Evolutionary conservation across 2,888 invertebrate genomes (phyloP), one percentile per base, ranked within the genome.

Genomic region (Scrobipalpa atriplicella): DNA sequence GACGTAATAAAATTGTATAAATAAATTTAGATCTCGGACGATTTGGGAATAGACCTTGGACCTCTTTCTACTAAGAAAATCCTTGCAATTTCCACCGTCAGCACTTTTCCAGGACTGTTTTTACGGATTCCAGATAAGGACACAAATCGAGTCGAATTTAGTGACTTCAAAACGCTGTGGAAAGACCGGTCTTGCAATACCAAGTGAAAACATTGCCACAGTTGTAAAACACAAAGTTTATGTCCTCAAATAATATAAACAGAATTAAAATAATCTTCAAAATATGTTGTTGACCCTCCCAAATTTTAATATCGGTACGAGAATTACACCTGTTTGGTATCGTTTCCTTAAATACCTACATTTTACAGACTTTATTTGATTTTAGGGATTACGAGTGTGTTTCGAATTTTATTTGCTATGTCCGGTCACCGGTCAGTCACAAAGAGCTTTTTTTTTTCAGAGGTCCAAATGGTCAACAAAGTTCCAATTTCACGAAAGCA

Each of bases 401-500:
- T 43, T 47, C 16, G n/a, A n/a, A n/a, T 47, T 47, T 47, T 47
- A 21, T 56, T 56, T 21, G 21, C 11, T 11, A 13, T 36, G 58
- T 58, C 38, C 58, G 16, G 38, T 36, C 29, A 11, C 36, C n/a
- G n/a, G n/a, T n/a, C n/a, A n/a, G n/a, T n/a, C n/a, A n/a, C n/a
- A n/a, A n/a, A 58, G 16, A 58, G 8, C 1, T 3, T 16, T n/a
- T 29, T 58, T 58, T 58, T 58, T 58, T 13, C 58, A 36, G 8
- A 58, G 38, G 38, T 9, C 16, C 16, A 38, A 39, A 64, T 39
- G 66, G 19, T 43, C 62, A 10, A 13, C 64, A 41, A 56, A 18
- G 21, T 67, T 82, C 85, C 82, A 89, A 88, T 89, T 90, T 88
- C 83, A 75, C 81, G 78, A 71, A 84, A 88, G 84, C 81, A 85